Evolutionary conservation across 1,140 invertebrate species (phyloP).

Genomic region (Dreissena rostriformis): DNA sequence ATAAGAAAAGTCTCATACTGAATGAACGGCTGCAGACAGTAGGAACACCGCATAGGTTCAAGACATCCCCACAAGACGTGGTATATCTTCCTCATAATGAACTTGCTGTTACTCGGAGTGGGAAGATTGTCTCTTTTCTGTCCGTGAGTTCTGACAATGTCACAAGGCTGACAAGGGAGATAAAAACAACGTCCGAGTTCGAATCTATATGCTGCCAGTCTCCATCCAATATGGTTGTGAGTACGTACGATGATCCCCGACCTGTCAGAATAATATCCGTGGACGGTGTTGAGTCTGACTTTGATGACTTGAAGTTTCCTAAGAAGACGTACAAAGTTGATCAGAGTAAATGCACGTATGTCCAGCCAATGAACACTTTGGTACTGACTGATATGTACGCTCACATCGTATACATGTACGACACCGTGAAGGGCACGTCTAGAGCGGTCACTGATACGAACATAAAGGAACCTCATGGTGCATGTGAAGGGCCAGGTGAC

Average conservation of each 20-base stretch:
- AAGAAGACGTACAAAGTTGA: background rate
- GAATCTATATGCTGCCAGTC: background rate
- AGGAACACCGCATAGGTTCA: background rate
- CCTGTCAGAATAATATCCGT: conserved; percentile 4
- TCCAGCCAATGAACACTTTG: background rate
- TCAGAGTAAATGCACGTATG: background rate
- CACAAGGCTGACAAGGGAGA: background rate
- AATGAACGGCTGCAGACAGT: background rate
- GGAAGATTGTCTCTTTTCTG: background rate
- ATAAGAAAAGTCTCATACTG: background rate
- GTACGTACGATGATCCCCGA: background rate
- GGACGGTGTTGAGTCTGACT: background rate
- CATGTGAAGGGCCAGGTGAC: background rate
- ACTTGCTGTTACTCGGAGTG: background rate
- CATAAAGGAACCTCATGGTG: conserved; percentile 4
- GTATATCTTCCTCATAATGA: background rate
- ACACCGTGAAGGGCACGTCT: background rate
- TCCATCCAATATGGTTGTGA: background rate
- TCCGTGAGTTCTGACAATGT: background rate
- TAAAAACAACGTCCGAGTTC: background rate
- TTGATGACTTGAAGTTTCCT: conserved; percentile 9
- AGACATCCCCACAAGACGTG: background rate
- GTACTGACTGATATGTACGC: background rate
- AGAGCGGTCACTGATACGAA: background rate
- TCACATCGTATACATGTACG: background rate